These are phyloP conservation scores for Tragelaphus scriptus DNA, from an alignment of 2,113 vertebrate species.

Conservation along the genomic window DNA sequence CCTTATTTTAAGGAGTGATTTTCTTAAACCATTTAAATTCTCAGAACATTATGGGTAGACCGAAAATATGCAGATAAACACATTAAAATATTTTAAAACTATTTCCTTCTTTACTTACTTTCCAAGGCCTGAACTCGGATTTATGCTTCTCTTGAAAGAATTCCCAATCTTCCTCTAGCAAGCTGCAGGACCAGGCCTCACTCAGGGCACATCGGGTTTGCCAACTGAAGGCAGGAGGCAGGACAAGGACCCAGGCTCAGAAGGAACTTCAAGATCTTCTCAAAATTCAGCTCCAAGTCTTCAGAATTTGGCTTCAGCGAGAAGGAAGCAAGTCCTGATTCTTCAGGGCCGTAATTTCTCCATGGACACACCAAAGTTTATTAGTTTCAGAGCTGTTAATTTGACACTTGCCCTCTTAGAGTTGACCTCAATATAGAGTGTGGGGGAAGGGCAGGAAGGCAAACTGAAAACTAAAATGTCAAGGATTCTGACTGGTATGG, in stretches of 20 bases:
- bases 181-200: neutral
- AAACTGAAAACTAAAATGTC: neutral
- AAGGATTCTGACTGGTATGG: slow-evolving; percentile 31
- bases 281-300: neutral
- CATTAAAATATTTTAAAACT: slow-evolving; percentile 56
- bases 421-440: neutral
- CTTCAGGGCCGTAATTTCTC: neutral
- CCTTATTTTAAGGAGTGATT: slow-evolving; percentile 60
- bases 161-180: slow-evolving; percentile 1
- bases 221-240: neutral
- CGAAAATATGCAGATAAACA: slow-evolving; percentile 66
- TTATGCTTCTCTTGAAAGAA: slow-evolving; percentile 36
- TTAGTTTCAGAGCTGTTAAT: slow-evolving; percentile 14
- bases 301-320: neutral
- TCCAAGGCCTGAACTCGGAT: slow-evolving; percentile 45
- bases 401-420: slow-evolving; percentile 2
- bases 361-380: neutral
- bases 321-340: neutral
- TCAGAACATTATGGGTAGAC: slow-evolving; percentile 64
- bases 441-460: neutral
- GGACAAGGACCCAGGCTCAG: neutral
- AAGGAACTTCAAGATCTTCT: neutral
- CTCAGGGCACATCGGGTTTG: neutral
- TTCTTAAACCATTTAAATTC: slow-evolving; percentile 63
- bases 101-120: slow-evolving; percentile 65